Evolutionary conservation across 2,797 vertebrate genomes (phyloP).

Genomic region (Rhinophrynus dorsalis): DNA sequence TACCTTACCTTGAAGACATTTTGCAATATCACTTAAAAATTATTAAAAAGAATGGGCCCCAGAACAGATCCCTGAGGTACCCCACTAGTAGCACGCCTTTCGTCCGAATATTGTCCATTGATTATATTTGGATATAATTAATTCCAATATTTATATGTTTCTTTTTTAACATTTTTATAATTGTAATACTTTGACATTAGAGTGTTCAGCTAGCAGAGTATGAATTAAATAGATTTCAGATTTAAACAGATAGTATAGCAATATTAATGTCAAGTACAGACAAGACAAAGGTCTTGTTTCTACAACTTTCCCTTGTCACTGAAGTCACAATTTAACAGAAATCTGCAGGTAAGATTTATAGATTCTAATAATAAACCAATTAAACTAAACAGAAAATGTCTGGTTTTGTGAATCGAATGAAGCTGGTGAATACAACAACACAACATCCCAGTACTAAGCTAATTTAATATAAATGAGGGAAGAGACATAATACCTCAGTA

Average conservation of each 20-base stretch:
- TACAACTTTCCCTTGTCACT: not conserved
- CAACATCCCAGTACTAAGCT: conserved; percentile 8
- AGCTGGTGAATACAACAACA: conserved; percentile 10
- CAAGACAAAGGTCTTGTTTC: conserved; percentile 1
- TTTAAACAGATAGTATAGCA: not conserved
- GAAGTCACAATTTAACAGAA: conserved; percentile 17
- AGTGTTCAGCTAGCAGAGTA: not conserved
- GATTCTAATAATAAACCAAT: conserved; percentile 32
- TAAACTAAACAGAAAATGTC: conserved; percentile 13
- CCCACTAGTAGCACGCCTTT: too few relatives aligned
- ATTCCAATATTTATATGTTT: too few relatives aligned
- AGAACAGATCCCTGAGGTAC: too few relatives aligned
- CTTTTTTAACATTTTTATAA: too few relatives aligned
- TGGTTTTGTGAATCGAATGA: not conserved
- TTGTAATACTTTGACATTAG: not conserved
- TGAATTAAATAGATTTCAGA: not conserved
- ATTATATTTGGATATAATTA: too few relatives aligned
- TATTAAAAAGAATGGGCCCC: too few relatives aligned
- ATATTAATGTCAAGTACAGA: not conserved
- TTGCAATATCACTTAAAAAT: too few relatives aligned
- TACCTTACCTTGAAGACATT: too few relatives aligned
- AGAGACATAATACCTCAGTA: not conserved
- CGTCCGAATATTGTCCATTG: too few relatives aligned
- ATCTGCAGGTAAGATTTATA: conserved; percentile 25
- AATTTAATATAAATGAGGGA: conserved; percentile 9